Evolutionary conservation across 2,888 invertebrate genomes (phyloP), one percentile per base, ranked within the genome.

Genomic region (Cremastobaeus sp.): DNA sequence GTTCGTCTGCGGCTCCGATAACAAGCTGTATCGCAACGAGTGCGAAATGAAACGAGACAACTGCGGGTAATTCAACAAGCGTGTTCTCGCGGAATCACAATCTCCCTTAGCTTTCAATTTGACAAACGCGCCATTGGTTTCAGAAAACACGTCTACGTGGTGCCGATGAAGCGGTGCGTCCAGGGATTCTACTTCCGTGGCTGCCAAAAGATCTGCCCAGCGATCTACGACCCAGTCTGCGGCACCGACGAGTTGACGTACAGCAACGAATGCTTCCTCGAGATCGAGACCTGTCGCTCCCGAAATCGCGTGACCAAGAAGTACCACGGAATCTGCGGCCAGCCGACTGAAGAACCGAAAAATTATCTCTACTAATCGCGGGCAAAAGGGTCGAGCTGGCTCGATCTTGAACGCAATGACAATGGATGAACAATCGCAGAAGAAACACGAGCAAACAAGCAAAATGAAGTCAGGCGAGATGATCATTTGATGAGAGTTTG

Each of bases 211-310:
- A 95, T 96, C 78, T 96, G 96, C 82, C 93, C 96, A 5, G 91
- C 94, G 0, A 94, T 94, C 81, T 96, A 93, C 89, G 95, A 96
- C 84, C 96, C 96, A 0, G 95, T 97, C 3, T 97, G 97, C 86
- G 97, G 96, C n/a, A 94, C 94, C 1, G 97, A 97, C 84, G 92
- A 92, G 71, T 95, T 94, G 90, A 97, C 97, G 0, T 97, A 97
- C 90, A 95, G 96, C 84, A 97, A 97, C 89, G 93, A 93, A 79
- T 97, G 97, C 88, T 95, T 96, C 90, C 89, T 97, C 81, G 94
- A 95, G 85, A 94, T 96, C 88, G 96, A 97, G 88, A 96, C 95
- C 82, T 97, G 96, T 86, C 91, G 95, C 83, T 94, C 95, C 78
- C 91, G 94, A 86, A 93, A 93, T 81, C 88, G 93, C 79, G 95